Conservation (phyloP, 1,140 invertebrate species). For the Hesperophylax magnus region DNA sequence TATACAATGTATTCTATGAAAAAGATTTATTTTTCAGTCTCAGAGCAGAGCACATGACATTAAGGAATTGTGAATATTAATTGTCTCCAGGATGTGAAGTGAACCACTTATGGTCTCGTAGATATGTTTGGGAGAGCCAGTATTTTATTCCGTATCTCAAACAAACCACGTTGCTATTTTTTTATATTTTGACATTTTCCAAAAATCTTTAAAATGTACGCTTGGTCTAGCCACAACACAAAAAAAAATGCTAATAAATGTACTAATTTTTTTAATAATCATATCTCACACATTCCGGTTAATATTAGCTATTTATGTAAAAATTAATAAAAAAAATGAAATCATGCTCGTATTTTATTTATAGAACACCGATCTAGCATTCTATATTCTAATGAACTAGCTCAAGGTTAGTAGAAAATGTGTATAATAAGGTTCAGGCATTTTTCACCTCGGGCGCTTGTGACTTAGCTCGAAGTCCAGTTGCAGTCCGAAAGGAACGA, state of each 20-base stretch:
- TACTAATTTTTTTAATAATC: constrained; percentile 24
- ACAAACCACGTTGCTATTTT: constrained; percentile 13
- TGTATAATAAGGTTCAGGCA: too few relatives aligned
- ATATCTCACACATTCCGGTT: constrained; percentile 29
- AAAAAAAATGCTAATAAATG: constrained; percentile 27
- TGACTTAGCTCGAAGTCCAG: too few relatives aligned
- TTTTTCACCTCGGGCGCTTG: too few relatives aligned
- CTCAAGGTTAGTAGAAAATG: too few relatives aligned
- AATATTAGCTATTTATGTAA: constrained; percentile 30
- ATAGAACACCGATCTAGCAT: neutral
- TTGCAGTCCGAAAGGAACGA: too few relatives aligned
- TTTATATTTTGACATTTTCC: constrained; percentile 15
- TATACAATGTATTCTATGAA: constrained; percentile 15
- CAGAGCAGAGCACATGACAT: constrained; percentile 26
- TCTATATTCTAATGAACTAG: too few relatives aligned
- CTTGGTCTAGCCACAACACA: neutral
- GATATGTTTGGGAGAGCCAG: constrained; percentile 4
- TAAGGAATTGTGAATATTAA: constrained; percentile 16
- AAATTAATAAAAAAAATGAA: constrained; percentile 28
- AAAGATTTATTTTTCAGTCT: constrained; percentile 32
- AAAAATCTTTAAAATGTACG: neutral
- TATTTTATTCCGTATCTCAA: constrained; percentile 7
- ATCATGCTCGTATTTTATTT: neutral
- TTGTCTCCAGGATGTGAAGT: neutral
- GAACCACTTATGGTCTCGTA: neutral